Conservation (phyloP, 1,140 invertebrate species). For the Ceratoteleas bidentatus region DNA sequence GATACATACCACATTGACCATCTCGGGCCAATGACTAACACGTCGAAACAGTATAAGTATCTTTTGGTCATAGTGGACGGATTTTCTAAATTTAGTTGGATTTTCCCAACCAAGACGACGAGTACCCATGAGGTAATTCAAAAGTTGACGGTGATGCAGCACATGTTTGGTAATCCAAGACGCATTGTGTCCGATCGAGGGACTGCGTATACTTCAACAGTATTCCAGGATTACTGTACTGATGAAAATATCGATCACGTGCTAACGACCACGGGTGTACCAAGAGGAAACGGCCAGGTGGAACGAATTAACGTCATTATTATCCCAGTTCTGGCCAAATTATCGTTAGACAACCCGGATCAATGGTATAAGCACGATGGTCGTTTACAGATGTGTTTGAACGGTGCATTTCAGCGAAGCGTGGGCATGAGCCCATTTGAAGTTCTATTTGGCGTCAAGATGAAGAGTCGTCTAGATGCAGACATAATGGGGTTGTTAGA, state of each 20-base stretch:
- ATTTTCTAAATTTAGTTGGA: background rate
- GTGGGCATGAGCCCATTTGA: no score
- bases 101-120: background rate
- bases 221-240: background rate
- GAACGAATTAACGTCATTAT: background rate
- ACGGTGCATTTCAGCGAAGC: no score
- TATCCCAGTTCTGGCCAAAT: background rate
- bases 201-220: background rate
- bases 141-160: background rate
- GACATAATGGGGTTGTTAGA: no score
- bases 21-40: background rate
- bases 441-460: no score
- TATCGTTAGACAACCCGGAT: background rate
- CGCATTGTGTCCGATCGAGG: background rate
- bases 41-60: background rate
- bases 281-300: background rate
- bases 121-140: background rate
- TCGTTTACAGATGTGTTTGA: no score
- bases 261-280: background rate
- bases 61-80: background rate
- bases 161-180: background rate
- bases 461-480: no score
- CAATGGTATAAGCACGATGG: background rate
- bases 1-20: background rate
- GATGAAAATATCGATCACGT: background rate